Evolutionary conservation across 1,140 invertebrate genomes (phyloP).

Genomic region (Drosophila tropicalis): DNA sequence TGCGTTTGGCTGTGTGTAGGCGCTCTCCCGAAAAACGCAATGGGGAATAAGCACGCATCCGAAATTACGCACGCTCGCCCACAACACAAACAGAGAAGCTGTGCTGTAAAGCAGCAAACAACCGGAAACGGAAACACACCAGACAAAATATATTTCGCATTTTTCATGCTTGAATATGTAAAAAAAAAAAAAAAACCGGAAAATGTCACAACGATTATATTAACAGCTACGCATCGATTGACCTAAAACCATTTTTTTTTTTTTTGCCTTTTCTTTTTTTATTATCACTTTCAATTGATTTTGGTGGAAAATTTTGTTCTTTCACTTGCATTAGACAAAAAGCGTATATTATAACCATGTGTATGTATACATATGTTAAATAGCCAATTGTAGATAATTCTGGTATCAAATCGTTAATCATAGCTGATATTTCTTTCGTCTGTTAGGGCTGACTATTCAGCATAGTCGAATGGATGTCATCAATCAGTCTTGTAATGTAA

Average conservation of each 20-base stretch:
- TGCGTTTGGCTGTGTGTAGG: not conserved
- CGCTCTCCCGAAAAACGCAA: conserved; percentile 57
- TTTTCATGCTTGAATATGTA: not conserved
- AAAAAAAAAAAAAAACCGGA: not conserved
- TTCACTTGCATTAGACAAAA: no score
- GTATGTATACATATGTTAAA: no score
- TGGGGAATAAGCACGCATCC: conserved; percentile 58
- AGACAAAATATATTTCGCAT: conserved; percentile 36
- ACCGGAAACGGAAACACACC: conserved; percentile 30
- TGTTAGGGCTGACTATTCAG: no score
- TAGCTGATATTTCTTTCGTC: no score
- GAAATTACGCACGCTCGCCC: conserved; percentile 59
- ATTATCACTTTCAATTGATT: no score
- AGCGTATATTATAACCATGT: no score
- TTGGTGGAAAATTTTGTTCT: no score
- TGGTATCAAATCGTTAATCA: no score
- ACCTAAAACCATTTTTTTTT: not conserved
- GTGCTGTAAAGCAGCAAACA: conserved; percentile 20
- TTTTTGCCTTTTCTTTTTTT: no score
- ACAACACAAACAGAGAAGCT: conserved; percentile 22
- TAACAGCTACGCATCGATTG: not conserved
- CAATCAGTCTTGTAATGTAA: no score
- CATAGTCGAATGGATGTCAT: no score
- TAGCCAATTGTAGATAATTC: no score
- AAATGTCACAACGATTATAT: not conserved